Conservation (phyloP, 2,888 invertebrate species). For the Lumbricus terrestris region DNA sequence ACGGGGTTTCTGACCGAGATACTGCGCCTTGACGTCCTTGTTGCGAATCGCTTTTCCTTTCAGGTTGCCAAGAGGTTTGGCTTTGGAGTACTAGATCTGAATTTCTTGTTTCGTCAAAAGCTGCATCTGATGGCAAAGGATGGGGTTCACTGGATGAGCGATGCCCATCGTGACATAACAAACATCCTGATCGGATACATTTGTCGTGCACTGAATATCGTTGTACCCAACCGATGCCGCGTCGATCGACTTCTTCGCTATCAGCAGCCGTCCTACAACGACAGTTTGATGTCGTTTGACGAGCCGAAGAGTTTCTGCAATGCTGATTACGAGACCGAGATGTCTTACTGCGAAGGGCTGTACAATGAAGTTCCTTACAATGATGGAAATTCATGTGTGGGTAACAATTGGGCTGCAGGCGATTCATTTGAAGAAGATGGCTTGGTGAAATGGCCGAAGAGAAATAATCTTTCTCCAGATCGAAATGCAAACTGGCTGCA, state of each 20-base stretch:
- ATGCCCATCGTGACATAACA: constrained; percentile 60
- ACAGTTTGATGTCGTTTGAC: not conserved
- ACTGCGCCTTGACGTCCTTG: constrained; percentile 62
- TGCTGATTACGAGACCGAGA: not conserved
- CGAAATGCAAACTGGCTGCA: not conserved
- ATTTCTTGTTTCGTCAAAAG: constrained; percentile 61
- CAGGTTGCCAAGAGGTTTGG: constrained; percentile 51
- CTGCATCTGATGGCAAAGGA: constrained; percentile 59
- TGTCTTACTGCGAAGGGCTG: constrained; percentile 3
- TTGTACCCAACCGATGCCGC: not conserved
- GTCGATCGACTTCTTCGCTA: not conserved
- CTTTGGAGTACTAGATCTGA: constrained; percentile 62
- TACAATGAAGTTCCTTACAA: not conserved
- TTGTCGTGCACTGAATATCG: not conserved
- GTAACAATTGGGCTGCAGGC: not conserved
- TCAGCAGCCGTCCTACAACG: not conserved
- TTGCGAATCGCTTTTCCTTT: constrained; percentile 62
- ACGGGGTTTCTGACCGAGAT: constrained; percentile 54
- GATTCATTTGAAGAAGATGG: not conserved
- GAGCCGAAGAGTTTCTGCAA: not conserved
- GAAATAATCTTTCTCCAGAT: not conserved
- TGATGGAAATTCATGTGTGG: not conserved
- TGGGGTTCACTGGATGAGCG: constrained; percentile 63
- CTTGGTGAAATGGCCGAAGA: not conserved
- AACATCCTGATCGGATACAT: constrained; percentile 55